Evolutionary conservation across 2,113 vertebrate species (phyloP).

Genomic region (Callithrix jacchus): DNA sequence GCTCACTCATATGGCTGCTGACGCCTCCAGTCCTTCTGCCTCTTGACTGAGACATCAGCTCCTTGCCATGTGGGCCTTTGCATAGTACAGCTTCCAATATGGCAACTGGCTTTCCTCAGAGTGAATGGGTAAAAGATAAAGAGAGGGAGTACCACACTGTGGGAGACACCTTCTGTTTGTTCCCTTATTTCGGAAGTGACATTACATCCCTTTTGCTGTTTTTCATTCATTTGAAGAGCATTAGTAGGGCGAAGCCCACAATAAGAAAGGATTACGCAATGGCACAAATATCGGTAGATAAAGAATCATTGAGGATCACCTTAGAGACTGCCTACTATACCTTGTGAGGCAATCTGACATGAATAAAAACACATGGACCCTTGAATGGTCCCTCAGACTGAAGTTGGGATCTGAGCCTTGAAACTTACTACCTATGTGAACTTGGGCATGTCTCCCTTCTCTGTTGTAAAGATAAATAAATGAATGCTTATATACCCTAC

Average conservation of each 20-base stretch:
- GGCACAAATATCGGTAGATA: background rate
- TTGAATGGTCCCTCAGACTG: background rate
- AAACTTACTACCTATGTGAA: background rate
- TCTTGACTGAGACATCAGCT: background rate
- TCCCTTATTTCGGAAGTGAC: background rate
- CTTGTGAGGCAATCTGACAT: background rate
- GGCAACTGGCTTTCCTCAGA: background rate
- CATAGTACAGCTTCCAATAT: background rate
- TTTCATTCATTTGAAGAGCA: background rate
- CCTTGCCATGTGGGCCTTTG: background rate
- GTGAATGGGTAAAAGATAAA: background rate
- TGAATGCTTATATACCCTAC: background rate
- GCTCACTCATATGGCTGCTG: background rate
- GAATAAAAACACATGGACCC: background rate
- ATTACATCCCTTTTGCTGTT: background rate
- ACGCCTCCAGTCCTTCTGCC: background rate
- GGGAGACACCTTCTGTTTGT: background rate
- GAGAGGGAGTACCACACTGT: background rate
- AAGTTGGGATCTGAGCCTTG: background rate
- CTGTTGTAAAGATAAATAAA: background rate
- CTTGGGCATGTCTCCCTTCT: background rate
- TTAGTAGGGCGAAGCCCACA: background rate
- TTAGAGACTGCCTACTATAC: background rate
- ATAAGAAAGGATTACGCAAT: background rate
- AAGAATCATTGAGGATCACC: background rate